phyloP scores from a whole-genome alignment of 2,113 vertebrate genomes.

The Talpa occidentalis region DNA sequence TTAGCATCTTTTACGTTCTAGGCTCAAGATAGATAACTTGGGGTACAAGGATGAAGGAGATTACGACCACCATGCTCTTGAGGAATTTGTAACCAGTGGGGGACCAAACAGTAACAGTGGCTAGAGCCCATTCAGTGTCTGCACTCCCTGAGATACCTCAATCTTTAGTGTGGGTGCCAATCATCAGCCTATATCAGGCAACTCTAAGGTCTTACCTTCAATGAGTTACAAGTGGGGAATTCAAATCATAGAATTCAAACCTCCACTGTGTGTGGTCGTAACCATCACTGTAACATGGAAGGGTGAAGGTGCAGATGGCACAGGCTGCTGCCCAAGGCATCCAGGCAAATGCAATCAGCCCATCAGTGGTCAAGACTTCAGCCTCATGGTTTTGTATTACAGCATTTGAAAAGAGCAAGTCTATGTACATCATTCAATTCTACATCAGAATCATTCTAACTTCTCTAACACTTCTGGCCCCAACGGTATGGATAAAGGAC shows the following conservation, averaged over 20 bases:
- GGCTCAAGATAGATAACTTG: not conserved
- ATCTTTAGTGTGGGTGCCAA: not conserved
- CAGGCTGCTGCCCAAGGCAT: not conserved
- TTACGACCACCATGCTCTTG: not conserved
- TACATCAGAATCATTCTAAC: not conserved
- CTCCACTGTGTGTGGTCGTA: not conserved
- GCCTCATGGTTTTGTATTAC: not conserved
- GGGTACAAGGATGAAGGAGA: not conserved
- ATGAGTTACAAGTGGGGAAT: not conserved
- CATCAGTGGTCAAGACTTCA: not conserved
- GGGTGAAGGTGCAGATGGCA: not conserved
- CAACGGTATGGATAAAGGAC: not conserved
- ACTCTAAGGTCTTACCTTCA: not conserved
- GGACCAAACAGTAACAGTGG: not conserved
- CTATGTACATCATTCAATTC: not conserved
- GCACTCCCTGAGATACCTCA: not conserved
- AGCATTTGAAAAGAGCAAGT: not conserved
- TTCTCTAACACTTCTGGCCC: not conserved
- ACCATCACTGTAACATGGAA: not conserved
- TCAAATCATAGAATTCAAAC: too few species aligned
- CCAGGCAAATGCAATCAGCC: not conserved
- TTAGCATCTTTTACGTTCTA: not conserved
- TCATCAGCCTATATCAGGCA: too few species aligned
- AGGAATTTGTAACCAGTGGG: not conserved
- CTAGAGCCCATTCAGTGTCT: not conserved